Evolutionary conservation across 2,888 invertebrate species (phyloP), one percentile per base, ranked within the genome.

Genomic region (Achlya flavicornis): DNA sequence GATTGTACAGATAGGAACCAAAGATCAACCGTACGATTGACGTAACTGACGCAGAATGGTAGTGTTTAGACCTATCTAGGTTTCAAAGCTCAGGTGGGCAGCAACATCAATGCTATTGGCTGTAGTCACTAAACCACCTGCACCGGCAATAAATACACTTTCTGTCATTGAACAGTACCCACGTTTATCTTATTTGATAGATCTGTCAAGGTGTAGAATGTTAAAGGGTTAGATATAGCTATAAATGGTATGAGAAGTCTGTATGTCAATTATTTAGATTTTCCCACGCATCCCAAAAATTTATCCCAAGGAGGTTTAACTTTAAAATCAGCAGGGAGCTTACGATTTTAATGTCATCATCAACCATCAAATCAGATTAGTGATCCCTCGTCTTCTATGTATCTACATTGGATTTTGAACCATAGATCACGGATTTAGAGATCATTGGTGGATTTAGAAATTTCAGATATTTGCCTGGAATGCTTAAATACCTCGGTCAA

Each of bases 181-280:
- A 53, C 53, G 53, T 53, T 53, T 53, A 53, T 19, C 53, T 53
- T 53, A 53, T 53, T 53, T 53, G 53, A 53, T 53, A 4, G 53
- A 53, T 53, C 53, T 53, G 53, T 53, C 19, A 10, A 19, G 19
- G 48, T 48, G 48, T 8, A 3, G 53, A 53, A 53, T 53, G 48
- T 48, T 48, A n/a, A 46, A 46, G 53, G 53, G 10, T 19, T 53
- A 5, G 46, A 53, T 16, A 53, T 48, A n/a, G 16, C 48, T 48
- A 14, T 46, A 46, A n/a, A 46, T 41, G n/a, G n/a, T 46, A n/a
- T 46, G 46, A n/a, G 12, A 10, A 10, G 3, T 38, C 12, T 14
- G 43, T 43, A 14, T 43, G 43, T 43, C 43, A 43, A 43, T 43
- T 1, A 43, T 5, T 14, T 12, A 5, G 12, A n/a, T 12, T n/a